Evolutionary conservation across 2,888 invertebrate genomes (phyloP).

Genomic region (Tetrapedia diversipes): DNA sequence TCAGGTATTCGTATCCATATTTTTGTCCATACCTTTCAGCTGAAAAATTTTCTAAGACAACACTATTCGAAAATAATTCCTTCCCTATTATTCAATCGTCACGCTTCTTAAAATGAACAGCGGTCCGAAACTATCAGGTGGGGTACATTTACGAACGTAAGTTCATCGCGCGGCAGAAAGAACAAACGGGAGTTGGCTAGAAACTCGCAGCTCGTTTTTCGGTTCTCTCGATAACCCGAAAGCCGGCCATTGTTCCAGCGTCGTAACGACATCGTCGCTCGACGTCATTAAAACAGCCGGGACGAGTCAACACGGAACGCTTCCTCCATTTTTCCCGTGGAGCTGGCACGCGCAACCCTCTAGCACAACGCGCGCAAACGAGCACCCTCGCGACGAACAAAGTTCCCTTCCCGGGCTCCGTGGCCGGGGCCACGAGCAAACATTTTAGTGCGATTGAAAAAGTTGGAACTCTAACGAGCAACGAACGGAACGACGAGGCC

Average conservation of each 20-base stretch:
- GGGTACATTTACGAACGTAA: too few species aligned
- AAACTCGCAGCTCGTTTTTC: constrained; percentile 15
- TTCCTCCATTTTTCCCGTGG: background rate
- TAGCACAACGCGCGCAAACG: constrained; percentile 18
- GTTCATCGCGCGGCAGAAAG: too few species aligned
- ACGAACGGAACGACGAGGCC: background rate
- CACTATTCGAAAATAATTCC: too few species aligned
- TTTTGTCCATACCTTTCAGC: too few species aligned
- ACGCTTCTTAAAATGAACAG: too few species aligned
- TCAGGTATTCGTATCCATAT: too few species aligned
- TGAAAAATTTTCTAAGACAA: too few species aligned
- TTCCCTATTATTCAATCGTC: too few species aligned
- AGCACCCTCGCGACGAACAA: constrained; percentile 27
- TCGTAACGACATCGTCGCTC: constrained; percentile 40
- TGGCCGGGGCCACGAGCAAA: constrained; percentile 36
- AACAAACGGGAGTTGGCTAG: background rate
- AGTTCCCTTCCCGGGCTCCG: constrained; percentile 3
- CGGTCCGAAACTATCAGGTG: too few species aligned
- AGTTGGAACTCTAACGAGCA: constrained; percentile 56
- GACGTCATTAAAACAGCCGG: constrained; percentile 49
- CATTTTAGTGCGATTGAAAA: constrained; percentile 66
- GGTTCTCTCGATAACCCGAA: constrained; percentile 22
- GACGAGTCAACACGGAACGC: constrained; percentile 24
- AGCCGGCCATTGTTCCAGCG: constrained; percentile 18
- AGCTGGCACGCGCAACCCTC: background rate